These are phyloP conservation scores for Autographa pulchrina DNA, from an alignment of 2,888 invertebrate species.

Conservation along the genomic window DNA sequence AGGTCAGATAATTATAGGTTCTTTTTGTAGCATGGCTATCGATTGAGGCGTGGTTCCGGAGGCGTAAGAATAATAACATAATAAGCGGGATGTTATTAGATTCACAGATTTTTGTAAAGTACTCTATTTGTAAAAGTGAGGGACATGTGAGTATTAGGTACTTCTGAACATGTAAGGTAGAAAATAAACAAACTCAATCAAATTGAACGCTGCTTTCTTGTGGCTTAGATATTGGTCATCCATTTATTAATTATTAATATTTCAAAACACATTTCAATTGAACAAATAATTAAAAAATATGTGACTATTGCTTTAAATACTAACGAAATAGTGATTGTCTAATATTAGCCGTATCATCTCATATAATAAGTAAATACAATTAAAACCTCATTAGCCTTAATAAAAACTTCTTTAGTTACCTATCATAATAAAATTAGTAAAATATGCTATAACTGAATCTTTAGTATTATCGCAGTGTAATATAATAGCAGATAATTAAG, in stretches of 20 bases:
- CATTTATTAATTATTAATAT: too few relatives aligned
- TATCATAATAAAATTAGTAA: conserved; percentile 1
- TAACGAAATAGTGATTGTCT: neutral
- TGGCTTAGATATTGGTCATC: too few relatives aligned
- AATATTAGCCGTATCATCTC: neutral
- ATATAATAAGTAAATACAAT: neutral
- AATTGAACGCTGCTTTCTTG: too few relatives aligned
- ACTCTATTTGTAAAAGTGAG: too few relatives aligned
- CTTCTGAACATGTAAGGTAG: too few relatives aligned
- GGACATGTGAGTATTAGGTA: too few relatives aligned
- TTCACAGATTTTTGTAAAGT: too few relatives aligned
- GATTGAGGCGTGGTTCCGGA: conserved; percentile 3
- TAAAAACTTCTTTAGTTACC: neutral
- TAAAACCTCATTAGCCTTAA: neutral
- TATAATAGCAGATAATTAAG: neutral
- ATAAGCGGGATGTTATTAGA: neutral
- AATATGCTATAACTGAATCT: neutral
- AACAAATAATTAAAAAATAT: too few relatives aligned
- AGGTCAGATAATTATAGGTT: neutral
- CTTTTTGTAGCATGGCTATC: neutral
- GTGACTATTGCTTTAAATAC: neutral
- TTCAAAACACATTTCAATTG: too few relatives aligned
- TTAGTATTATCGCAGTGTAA: neutral
- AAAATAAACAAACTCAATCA: too few relatives aligned
- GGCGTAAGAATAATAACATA: neutral